Evolutionary conservation across 2,888 invertebrate species (phyloP), one percentile per base, ranked within the genome.

Genomic region (Agrochola circellaris): DNA sequence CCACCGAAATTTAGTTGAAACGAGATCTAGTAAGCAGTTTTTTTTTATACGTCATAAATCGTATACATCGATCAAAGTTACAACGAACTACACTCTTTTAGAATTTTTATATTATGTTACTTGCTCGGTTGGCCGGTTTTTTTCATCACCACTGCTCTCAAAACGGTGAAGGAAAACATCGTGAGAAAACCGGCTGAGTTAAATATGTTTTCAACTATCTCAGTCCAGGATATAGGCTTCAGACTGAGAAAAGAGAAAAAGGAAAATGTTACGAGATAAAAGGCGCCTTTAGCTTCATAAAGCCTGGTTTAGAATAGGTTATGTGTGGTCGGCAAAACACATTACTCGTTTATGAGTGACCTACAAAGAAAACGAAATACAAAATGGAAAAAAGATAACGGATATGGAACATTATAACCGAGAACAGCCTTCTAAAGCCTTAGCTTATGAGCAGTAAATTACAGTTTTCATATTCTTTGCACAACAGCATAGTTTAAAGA

Each of bases 261-360:
- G 23, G 42, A 81, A 26, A 82, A 58, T 17, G 6, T 26, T 30
- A 2, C 54, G 1, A 58, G 76, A 78, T 78, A 78, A 78, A 79
- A 65, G 23, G 6, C n/a, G 17, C 34, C n/a, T 26, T 64, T 23
- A 51, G 64, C 34, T 75, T 58, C 34, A 54, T 76, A 82, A 79
- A 65, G 34, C 65, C 26, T 54, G 51, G 42, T 60, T 76, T 45
- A 54, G 65, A 65, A 77, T 58, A 76, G 34, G 64, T 51, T 82
- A 65, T 76, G 42, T 60, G 30, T 65, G n/a, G 51, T 26, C 54
- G 9, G 58, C 3, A 58, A 51, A 82, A 65, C 51, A 51, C 23
- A 79, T 79, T 58, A 58, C 51, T 82, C 65, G 30, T 54, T 78
- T 65, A 76, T 45, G 34, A 82, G 34, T 82, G 34, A n/a, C 65